These are phyloP conservation scores for Danio aesculapii DNA, from an alignment of 2,797 vertebrate genomes.

Conservation along the genomic window DNA sequence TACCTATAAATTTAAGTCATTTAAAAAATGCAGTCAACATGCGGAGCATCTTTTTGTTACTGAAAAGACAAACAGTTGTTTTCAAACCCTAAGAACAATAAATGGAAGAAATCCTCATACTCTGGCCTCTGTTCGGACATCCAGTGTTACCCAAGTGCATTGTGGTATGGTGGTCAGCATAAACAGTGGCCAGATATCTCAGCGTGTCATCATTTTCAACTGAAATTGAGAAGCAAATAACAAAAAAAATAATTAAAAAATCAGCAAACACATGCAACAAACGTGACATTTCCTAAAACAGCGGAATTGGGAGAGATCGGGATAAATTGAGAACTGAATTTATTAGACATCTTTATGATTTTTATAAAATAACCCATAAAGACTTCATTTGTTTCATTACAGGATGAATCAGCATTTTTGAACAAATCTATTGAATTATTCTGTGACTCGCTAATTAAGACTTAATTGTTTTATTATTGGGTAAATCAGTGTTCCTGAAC, in stretches of 20 bases:
- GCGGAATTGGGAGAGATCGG: too few relatives aligned
- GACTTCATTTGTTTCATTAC: too few relatives aligned
- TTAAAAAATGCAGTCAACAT: neutral
- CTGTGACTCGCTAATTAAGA: too few relatives aligned
- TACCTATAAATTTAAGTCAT: neutral
- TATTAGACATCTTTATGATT: too few relatives aligned
- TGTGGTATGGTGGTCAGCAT: conserved; percentile 92
- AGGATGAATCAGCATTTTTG: too few relatives aligned
- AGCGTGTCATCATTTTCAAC: conserved; percentile 94
- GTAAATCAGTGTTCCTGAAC: too few relatives aligned
- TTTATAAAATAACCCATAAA: too few relatives aligned
- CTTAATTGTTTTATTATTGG: too few relatives aligned
- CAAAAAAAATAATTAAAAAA: conserved; percentile 14
- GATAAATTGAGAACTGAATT: too few relatives aligned
- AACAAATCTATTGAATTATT: too few relatives aligned
- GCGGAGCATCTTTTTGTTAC: neutral
- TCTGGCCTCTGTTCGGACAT: conserved; percentile 85
- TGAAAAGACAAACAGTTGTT: neutral
- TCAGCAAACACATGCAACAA: neutral
- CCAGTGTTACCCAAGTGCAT: conserved; percentile 91
- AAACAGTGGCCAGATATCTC: conserved; percentile 92
- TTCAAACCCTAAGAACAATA: neutral
- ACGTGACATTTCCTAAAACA: neutral
- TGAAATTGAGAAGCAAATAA: conserved; percentile 66
- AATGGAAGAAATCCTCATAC: conserved; percentile 64